These are phyloP conservation scores for Eurytoma adleriae DNA, from an alignment of 2,888 invertebrate species.

Conservation along the genomic window DNA sequence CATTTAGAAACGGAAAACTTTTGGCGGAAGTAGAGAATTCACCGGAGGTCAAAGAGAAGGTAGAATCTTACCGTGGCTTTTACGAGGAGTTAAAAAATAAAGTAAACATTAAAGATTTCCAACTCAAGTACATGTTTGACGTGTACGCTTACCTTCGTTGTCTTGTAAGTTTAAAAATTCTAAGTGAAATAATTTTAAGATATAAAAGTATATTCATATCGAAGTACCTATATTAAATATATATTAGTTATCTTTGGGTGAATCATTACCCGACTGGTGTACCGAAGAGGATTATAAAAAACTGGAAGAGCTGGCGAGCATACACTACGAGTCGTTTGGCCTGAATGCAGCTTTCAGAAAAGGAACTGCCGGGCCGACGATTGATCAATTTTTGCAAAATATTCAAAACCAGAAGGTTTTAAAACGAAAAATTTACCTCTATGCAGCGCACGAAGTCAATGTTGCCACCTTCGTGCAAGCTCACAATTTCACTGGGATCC, in stretches of 20 bases:
- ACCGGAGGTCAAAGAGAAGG: too few relatives aligned
- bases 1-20: too few relatives aligned
- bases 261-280: slow-evolving; percentile 29
- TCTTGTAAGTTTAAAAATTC: too few relatives aligned
- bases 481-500: neutral
- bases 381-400: neutral
- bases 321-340: neutral
- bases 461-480: neutral
- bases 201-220: too few relatives aligned
- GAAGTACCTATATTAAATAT: too few relatives aligned
- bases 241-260: neutral
- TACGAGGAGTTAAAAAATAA: too few relatives aligned
- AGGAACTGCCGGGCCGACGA: neutral
- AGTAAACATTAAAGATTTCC: too few relatives aligned
- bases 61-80: too few relatives aligned
- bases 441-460: slow-evolving; percentile 10
- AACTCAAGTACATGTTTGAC: too few relatives aligned
- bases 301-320: neutral
- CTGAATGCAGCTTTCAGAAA: neutral
- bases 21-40: too few relatives aligned
- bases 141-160: too few relatives aligned
- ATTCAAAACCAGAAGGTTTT: neutral
- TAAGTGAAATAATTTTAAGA: too few relatives aligned
- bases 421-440: slow-evolving; percentile 7
- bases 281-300: neutral